Evolutionary conservation across 2,113 vertebrate species (phyloP).

Genomic region (Sula dactylatra): DNA sequence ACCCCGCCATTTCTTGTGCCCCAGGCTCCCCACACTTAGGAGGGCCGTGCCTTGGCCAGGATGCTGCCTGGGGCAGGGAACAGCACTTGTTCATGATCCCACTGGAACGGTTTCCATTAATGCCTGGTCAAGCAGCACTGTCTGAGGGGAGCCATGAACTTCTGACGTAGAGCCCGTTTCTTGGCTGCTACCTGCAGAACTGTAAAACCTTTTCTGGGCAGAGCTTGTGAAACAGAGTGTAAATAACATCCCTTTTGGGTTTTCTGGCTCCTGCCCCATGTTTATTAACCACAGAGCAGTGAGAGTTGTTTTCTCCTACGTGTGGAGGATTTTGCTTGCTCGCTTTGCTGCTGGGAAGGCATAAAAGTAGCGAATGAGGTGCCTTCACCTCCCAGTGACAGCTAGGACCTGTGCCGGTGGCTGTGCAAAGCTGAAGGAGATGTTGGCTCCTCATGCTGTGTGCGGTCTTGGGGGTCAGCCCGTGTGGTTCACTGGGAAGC

Average conservation of each 20-base stretch:
- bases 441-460: neutral
- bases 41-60: neutral
- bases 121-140: neutral
- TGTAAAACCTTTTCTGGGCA: neutral
- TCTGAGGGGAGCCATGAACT: neutral
- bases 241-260: neutral
- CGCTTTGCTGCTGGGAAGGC: neutral
- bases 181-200: neutral
- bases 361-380: neutral
- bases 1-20: neutral
- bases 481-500: accelerated
- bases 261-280: neutral
- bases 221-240: neutral
- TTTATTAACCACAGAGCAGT: neutral
- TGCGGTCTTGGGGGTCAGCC: accelerated
- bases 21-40: neutral
- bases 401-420: neutral
- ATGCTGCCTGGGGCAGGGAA: neutral
- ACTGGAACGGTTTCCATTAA: accelerated
- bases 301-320: neutral
- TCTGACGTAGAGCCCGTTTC: neutral
- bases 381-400: neutral
- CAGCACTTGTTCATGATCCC: accelerated
- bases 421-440: neutral
- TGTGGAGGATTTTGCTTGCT: neutral